phyloP scores from a whole-genome alignment of 2,888 invertebrate species.

The Danaus chrysippus region DNA sequence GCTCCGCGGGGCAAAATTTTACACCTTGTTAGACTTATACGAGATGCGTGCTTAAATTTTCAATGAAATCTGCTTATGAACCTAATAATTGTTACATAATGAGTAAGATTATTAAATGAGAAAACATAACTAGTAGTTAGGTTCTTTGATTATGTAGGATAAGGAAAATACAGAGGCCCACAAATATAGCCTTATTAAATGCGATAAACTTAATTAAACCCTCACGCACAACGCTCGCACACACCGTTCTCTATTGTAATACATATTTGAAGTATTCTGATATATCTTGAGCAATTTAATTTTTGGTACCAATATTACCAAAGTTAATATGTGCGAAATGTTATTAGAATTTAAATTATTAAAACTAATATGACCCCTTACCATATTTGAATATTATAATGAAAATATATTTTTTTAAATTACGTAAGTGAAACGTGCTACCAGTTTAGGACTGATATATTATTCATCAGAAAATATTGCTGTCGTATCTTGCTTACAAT shows the following conservation, averaged over 20 bases:
- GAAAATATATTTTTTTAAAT: too few relatives aligned
- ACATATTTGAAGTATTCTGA: too few relatives aligned
- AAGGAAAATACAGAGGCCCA: slow-evolving; percentile 17
- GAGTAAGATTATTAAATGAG: slow-evolving; percentile 16
- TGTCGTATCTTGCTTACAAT: too few relatives aligned
- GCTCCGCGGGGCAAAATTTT: slow-evolving; percentile 31
- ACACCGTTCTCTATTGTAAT: neutral
- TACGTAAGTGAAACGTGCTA: too few relatives aligned
- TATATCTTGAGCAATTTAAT: too few relatives aligned
- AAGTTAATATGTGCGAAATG: too few relatives aligned
- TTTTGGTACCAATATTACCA: too few relatives aligned
- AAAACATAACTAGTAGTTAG: slow-evolving; percentile 22
- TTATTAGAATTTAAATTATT: too few relatives aligned
- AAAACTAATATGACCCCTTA: too few relatives aligned
- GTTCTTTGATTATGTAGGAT: slow-evolving; percentile 19
- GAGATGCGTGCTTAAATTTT: slow-evolving; percentile 38
- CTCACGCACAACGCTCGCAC: slow-evolving; percentile 12
- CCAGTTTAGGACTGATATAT: too few relatives aligned
- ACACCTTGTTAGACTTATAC: slow-evolving; percentile 46
- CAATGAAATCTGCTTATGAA: neutral
- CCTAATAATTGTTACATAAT: slow-evolving; percentile 11
- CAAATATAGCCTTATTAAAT: slow-evolving; percentile 25
- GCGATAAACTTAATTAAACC: slow-evolving; percentile 24
- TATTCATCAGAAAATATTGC: too few relatives aligned
- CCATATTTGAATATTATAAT: too few relatives aligned